Conservation (phyloP, 2,797 vertebrate genomes). For the Siniperca obscura region DNA sequence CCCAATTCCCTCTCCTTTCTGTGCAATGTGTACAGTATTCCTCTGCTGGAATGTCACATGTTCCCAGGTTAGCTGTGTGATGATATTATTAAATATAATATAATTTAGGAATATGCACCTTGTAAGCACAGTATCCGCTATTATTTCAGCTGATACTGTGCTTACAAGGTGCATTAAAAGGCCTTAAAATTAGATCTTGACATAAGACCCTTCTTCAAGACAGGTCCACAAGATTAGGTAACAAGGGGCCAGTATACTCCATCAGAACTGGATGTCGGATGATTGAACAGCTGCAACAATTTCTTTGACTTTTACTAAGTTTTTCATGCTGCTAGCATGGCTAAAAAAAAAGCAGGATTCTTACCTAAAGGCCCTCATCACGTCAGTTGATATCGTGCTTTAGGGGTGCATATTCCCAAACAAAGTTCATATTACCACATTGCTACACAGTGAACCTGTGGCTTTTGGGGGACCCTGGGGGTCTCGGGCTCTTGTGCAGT, state of each 20-base stretch:
- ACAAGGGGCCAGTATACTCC: background rate
- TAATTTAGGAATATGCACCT: conserved; percentile 14
- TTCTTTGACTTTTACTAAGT: background rate
- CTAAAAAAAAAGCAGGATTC: background rate
- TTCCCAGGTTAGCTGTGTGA: background rate
- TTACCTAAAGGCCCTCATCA: background rate
- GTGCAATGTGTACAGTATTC: background rate
- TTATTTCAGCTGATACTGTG: too few species aligned
- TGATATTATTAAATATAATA: background rate
- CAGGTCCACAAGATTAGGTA: background rate
- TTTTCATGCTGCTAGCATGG: too few species aligned
- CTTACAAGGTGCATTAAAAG: background rate
- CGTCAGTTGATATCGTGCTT: conserved; percentile 1
- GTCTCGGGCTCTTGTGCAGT: background rate
- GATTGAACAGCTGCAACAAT: background rate
- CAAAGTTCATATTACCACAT: background rate
- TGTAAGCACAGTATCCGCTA: background rate
- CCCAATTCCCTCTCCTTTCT: background rate
- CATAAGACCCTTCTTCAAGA: too few species aligned
- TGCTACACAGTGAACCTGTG: background rate
- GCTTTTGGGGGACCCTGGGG: too few species aligned
- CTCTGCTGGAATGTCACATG: background rate
- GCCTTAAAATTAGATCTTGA: background rate
- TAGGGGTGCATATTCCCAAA: background rate
- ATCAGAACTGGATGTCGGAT: background rate